A percentile compares a stretch with the other conserved stretches of the same genome.
These are phyloP conservation scores for Halotydeus destructor DNA, from an alignment of 1,140 invertebrate genomes.

Conservation along the genomic window DNA sequence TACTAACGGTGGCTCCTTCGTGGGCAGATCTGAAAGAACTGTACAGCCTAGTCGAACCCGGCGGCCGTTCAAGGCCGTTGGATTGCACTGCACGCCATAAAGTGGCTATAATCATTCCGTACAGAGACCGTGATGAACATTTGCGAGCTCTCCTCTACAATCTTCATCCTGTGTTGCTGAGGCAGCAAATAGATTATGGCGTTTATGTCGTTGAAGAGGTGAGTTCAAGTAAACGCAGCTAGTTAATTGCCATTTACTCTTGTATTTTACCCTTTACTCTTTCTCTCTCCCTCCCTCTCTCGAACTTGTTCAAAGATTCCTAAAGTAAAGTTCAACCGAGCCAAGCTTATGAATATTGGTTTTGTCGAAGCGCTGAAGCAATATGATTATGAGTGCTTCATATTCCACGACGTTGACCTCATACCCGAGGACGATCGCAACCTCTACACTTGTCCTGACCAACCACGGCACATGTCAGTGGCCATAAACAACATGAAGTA, in stretches of 20 bases:
- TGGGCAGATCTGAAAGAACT: constrained; percentile 15
- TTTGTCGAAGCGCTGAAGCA: constrained; percentile 44
- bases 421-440: constrained; percentile 70
- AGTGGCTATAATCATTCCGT: constrained; percentile 32
- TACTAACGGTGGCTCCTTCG: constrained; percentile 13
- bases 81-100: constrained; percentile 17
- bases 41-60: constrained; percentile 15
- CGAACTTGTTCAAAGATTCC: constrained; percentile 28
- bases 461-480: constrained; percentile 83
- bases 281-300: no score
- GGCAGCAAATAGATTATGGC: constrained; percentile 34
- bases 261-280: background rate
- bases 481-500: constrained; percentile 20
- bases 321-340: constrained; percentile 61
- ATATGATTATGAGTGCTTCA: constrained; percentile 56
- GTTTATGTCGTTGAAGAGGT: constrained; percentile 35
- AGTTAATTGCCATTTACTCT: background rate
- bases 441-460: constrained; percentile 69
- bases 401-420: constrained; percentile 88
- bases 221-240: constrained; percentile 2
- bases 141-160: constrained; percentile 28
- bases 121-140: constrained; percentile 32
- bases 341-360: constrained; percentile 78
- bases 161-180: constrained; percentile 33
- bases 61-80: constrained; percentile 18